These are phyloP conservation scores for Automeris io DNA, from an alignment of 2,888 invertebrate genomes.

Conservation along the genomic window DNA sequence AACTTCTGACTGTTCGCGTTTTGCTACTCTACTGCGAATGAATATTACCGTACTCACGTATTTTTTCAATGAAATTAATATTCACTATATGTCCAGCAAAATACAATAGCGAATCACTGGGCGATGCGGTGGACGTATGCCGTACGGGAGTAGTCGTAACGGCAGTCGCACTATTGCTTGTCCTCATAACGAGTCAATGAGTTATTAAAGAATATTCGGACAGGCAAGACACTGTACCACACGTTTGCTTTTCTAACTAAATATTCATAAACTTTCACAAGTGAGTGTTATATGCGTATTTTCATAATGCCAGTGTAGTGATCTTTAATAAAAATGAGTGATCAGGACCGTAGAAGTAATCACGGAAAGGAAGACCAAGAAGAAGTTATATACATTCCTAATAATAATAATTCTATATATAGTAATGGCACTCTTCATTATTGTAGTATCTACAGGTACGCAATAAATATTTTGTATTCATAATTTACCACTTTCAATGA, in stretches of 20 bases:
- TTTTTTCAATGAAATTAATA: slow-evolving; percentile 42
- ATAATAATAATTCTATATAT: slow-evolving; percentile 68
- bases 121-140: slow-evolving; percentile 45
- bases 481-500: too few relatives aligned
- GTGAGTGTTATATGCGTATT: slow-evolving; percentile 17
- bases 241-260: slow-evolving; percentile 11
- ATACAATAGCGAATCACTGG: slow-evolving; percentile 52
- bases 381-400: slow-evolving; percentile 52
- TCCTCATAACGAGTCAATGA: slow-evolving; percentile 61
- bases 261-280: slow-evolving; percentile 9
- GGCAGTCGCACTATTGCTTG: slow-evolving; percentile 66
- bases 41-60: neutral
- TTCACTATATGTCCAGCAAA: slow-evolving; percentile 60
- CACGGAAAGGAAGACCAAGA: slow-evolving; percentile 52
- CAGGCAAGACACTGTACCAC: slow-evolving; percentile 41
- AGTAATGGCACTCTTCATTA: slow-evolving; percentile 78
- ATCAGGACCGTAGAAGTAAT: slow-evolving; percentile 49
- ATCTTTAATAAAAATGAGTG: slow-evolving; percentile 48
- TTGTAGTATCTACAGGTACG: slow-evolving; percentile 75
- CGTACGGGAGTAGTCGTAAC: slow-evolving; percentile 47
- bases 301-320: slow-evolving; percentile 24
- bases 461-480: too few relatives aligned
- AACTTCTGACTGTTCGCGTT: too few relatives aligned
- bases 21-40: neutral
- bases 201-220: slow-evolving; percentile 50